Percentiles rank a stretch among this genome's conserved stretches.
These are phyloP conservation scores for Chelon auratus DNA, from an alignment of 2,797 vertebrate species.

Conservation along the genomic window DNA sequence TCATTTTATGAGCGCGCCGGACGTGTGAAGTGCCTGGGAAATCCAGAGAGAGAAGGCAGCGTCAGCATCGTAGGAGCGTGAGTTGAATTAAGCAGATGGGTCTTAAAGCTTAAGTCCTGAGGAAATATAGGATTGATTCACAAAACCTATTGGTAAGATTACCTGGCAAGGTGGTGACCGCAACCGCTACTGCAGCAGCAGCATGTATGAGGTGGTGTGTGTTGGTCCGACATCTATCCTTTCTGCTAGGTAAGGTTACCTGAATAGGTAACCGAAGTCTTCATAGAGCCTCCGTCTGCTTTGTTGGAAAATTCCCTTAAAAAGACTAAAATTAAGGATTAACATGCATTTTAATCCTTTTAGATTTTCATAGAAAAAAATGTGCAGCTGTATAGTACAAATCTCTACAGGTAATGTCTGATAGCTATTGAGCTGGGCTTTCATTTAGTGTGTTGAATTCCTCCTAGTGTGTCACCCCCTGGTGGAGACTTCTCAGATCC, in stretches of 20 bases:
- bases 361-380: neutral
- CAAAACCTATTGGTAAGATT: neutral
- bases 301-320: too few species aligned
- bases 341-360: too few species aligned
- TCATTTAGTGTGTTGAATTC: constrained; percentile 11
- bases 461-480: constrained; percentile 94
- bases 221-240: too few species aligned
- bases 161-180: too few species aligned
- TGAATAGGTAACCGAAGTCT: too few species aligned
- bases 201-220: too few species aligned
- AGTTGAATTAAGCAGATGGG: constrained; percentile 71
- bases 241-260: too few species aligned
- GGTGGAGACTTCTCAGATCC: constrained; percentile 99
- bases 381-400: neutral
- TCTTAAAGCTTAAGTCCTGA: neutral
- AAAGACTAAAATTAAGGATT: too few species aligned
- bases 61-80: constrained; percentile 99
- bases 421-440: neutral
- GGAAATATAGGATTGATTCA: neutral
- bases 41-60: constrained; percentile 97
- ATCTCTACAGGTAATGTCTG: too few species aligned
- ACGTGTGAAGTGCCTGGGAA: constrained; percentile 96
- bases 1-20: constrained; percentile 98
- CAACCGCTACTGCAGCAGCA: too few species aligned
- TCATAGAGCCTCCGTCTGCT: too few species aligned